Evolutionary conservation across 1,140 invertebrate species (phyloP), one percentile per base, ranked within the genome.

Genomic region (Drosophila guanche): DNA sequence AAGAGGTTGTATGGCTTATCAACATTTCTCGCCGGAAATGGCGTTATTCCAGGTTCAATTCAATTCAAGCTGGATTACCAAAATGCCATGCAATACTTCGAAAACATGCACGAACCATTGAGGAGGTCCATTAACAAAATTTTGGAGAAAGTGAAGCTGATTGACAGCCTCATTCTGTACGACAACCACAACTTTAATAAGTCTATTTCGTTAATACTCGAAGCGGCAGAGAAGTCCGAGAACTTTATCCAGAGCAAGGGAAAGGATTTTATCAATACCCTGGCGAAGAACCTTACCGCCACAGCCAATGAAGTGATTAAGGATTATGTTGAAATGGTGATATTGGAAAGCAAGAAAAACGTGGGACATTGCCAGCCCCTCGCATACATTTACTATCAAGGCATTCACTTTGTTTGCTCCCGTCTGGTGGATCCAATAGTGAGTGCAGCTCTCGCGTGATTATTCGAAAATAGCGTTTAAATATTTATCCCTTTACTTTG

Each of bases 351-450:
- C 1, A 76, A 93, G 29, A 79, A 91, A 7, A 92, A 94, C 33
- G 93, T 97, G 46, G 97, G 96, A 6, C 92, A 93, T 78, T 98
- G 97, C 92, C 94, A 93, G 33, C 96, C 96, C 14, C 90, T 98
- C 2, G 95, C 95, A 56, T 93, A 94, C 62, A 95, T 95, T 7
- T 95, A 96, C 83, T 95, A 97, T 89, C 93, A 95, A 2, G 95
- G 95, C 3, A 91, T 96, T 12, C 94, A 95, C 67, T 92, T 95
- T 14, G 92, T 94, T 16, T 98, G 97, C 90, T 94, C 95, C 80
- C 94, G 94, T 88, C 93, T 97, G 46, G 92, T 97, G 23, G 93
- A 96, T 92, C 97, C 97, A 75, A 94, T 95, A 86, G 97, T 98
- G 92, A 95, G 95, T 95, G 65, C 29, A 33, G 29, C 3, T 33